Conservation (phyloP, 2,113 vertebrate species). For the Malaclemys terrapin region DNA sequence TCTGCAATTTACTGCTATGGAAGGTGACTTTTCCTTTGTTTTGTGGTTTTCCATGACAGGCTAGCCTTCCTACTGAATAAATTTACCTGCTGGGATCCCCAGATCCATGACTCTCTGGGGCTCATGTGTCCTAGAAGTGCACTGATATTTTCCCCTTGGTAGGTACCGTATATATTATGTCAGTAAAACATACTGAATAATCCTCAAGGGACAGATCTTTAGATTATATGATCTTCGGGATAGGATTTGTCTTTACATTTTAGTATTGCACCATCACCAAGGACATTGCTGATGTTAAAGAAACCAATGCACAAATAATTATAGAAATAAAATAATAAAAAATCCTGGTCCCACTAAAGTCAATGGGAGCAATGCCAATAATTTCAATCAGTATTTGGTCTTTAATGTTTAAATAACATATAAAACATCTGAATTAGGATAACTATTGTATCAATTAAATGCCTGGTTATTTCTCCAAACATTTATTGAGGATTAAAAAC, state of each 20-base stretch:
- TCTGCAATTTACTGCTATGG: neutral
- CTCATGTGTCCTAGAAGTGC: neutral
- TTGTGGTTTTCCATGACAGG: rapidly evolving
- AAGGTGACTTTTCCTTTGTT: neutral
- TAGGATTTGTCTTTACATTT: neutral
- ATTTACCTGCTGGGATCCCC: neutral
- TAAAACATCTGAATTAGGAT: neutral
- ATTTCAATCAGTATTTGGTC: neutral
- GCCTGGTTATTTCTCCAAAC: conserved; percentile 43
- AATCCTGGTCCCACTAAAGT: neutral
- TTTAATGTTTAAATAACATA: neutral
- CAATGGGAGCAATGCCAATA: conserved; percentile 21
- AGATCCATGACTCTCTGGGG: neutral
- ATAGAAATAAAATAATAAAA: conserved; percentile 13
- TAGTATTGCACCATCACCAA: conserved; percentile 20
- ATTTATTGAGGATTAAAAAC: conserved; percentile 74
- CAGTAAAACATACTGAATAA: neutral
- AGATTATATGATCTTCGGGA: neutral
- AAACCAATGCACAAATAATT: conserved; percentile 6
- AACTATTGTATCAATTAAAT: conserved; percentile 59
- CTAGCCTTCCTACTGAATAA: rapidly evolving
- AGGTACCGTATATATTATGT: neutral
- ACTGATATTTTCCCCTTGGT: neutral
- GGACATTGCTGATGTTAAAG: conserved; percentile 2
- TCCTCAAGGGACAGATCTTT: neutral